phyloP scores from a whole-genome alignment of 2,113 vertebrate species.

The Turdus rufiventris region DNA sequence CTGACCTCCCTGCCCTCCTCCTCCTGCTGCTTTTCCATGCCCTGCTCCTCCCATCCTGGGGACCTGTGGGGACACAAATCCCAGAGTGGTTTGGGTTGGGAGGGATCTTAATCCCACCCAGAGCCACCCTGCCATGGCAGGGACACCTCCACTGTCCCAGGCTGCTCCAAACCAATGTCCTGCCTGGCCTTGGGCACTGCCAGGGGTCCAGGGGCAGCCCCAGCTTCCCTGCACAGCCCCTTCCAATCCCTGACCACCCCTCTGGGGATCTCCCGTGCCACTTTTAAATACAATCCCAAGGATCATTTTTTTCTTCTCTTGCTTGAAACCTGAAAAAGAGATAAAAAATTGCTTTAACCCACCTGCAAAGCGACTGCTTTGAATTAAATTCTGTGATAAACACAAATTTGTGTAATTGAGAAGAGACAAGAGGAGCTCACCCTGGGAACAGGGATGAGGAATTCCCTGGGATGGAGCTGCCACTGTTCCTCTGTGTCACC shows the following conservation, averaged over 20 bases:
- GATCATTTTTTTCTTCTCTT: neutral
- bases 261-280: neutral
- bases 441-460: neutral
- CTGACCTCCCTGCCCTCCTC: neutral
- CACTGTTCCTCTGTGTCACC: neutral
- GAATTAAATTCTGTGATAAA: conserved; percentile 18
- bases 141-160: neutral
- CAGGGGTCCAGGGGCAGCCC: neutral
- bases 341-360: neutral
- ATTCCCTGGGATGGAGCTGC: neutral
- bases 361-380: conserved; percentile 29
- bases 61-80: neutral
- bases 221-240: neutral
- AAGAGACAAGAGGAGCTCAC: neutral
- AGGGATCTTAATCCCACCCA: accelerated
- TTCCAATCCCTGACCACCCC: neutral
- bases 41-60: accelerated
- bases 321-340: neutral
- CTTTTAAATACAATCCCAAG: neutral
- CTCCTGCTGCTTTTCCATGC: neutral
- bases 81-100: accelerated
- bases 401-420: neutral
- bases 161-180: too few relatives aligned
- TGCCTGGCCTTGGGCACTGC: neutral
- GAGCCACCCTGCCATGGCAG: neutral